Conservation (phyloP, 92 coral and sea anemone genomes). For the Actinernus sp. region DNA sequence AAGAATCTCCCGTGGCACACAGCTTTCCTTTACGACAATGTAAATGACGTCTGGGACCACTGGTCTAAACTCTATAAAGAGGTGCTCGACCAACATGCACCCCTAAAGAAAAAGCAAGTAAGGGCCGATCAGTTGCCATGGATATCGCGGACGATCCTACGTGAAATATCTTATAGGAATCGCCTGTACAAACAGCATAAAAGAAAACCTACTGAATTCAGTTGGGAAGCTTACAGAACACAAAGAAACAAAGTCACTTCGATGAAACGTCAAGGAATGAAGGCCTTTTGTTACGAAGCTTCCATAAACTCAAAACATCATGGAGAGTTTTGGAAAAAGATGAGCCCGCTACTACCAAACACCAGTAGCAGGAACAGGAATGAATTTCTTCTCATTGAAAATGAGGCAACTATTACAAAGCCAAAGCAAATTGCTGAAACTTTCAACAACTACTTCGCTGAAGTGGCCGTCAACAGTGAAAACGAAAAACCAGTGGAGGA, state of each 20-base stretch:
- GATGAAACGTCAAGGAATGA: constrained; percentile 41
- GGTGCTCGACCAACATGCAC: constrained; percentile 57
- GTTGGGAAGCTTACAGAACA: constrained; percentile 44
- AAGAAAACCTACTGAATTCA: constrained; percentile 30
- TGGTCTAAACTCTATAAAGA: constrained; percentile 54
- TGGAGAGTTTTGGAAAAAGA: constrained; percentile 67
- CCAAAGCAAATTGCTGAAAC: too few relatives aligned
- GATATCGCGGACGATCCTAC: constrained; percentile 48
- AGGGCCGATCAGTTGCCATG: constrained; percentile 75
- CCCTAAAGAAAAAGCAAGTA: constrained; percentile 26
- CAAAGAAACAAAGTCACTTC: constrained; percentile 55
- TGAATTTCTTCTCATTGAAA: too few relatives aligned
- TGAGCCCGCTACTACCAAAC: too few relatives aligned
- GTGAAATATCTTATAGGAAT: constrained; percentile 44
- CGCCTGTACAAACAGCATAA: constrained; percentile 36
- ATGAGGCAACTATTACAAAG: too few relatives aligned
- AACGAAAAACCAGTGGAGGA: too few relatives aligned
- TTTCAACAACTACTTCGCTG: too few relatives aligned
- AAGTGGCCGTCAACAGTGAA: too few relatives aligned
- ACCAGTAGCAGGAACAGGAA: too few relatives aligned
- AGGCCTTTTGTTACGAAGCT: constrained; percentile 40
- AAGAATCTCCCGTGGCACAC: too few relatives aligned
- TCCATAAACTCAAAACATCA: constrained; percentile 44
- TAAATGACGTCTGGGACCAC: constrained; percentile 65
- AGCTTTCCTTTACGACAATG: too few relatives aligned